Evolutionary conservation across 2,113 vertebrate species (phyloP), one percentile per base, ranked within the genome.

Genomic region (Ploceus nigricollis): DNA sequence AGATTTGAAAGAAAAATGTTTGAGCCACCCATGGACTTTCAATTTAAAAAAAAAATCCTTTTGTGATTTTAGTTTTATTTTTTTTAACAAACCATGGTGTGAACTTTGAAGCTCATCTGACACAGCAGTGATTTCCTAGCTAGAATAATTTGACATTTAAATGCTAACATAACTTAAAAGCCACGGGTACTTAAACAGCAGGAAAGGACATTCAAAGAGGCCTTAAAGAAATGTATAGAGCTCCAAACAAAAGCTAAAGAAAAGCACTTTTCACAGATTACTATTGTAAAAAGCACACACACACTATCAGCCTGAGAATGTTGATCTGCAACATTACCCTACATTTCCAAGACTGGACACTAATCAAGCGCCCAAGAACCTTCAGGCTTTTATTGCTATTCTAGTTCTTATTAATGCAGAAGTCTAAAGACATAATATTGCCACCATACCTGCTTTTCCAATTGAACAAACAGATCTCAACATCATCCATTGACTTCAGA

Each of bases 371-470:
- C 33, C 68, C 47, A 70, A 45, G 28, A 78, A 68, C 37, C 51
- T 51, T 78, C 83, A 89, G 65, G 48, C n/a, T 81, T 86, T 47
- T 56, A 58, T 31, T 73, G 58, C 61, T 68, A 68, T 45, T 58
- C 27, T 83, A 60, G 61, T 45, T 92, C 28, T 54, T 58, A 87
- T 35, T 78, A 90, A 75, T n/a, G 44, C 22, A 71, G 72, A 89
- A 92, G 47, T 81, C 86, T 57, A 83, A 95, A 85, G 45, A 65
- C 37, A 37, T 21, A 66, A 86, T 13, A 54, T 45, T 83, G 63
- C 68, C 82, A 94, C n/a, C 82, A 30, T 88, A 94, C 92, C 95
- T 94, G 96, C 54, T 95, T 82, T 79, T 96, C 90, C 90, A 94
- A 87, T 57, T 77, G 90, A 71, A 93, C 58, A 94, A 95, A 97